Evolutionary conservation across 2,113 vertebrate species (phyloP).

Genomic region (Ondatra zibethicus): DNA sequence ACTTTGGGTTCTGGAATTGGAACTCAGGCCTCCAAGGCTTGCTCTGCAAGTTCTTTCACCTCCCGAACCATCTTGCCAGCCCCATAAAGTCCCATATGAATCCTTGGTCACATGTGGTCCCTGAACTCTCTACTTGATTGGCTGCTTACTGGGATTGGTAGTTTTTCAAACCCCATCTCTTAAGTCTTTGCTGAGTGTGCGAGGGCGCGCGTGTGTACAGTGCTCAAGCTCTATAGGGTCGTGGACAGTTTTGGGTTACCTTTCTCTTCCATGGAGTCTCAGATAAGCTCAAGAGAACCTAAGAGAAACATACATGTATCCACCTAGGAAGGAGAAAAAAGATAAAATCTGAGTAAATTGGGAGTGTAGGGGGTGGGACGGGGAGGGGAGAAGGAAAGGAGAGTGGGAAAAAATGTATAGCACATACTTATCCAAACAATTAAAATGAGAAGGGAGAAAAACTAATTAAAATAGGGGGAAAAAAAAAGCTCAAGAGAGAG

Average conservation of each 20-base stretch:
- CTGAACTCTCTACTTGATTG: not conserved
- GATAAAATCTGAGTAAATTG: too few species aligned
- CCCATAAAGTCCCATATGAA: not conserved
- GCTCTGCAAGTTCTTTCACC: not conserved
- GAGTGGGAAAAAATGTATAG: too few species aligned
- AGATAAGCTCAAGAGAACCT: not conserved
- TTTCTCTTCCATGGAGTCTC: not conserved
- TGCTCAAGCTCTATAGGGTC: not conserved
- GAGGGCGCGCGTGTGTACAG: rapidly evolving
- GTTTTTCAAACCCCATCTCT: not conserved
- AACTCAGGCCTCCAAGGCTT: not conserved
- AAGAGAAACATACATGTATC: too few species aligned
- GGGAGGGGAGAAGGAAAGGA: too few species aligned
- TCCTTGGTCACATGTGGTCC: not conserved
- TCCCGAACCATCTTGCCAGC: not conserved
- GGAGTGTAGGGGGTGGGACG: too few species aligned
- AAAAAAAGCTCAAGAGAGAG: not conserved
- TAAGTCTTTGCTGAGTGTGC: not conserved
- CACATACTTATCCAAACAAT: too few species aligned
- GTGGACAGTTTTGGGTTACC: not conserved
- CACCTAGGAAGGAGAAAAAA: too few species aligned
- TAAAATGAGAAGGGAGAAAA: too few species aligned
- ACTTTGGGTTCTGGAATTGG: not conserved
- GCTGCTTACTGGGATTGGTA: not conserved
- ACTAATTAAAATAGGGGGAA: too few species aligned